Percentiles rank a stretch among this genome's conserved stretches.
Conservation (phyloP, 2,113 vertebrate species). For the Anolis sagrei region DNA sequence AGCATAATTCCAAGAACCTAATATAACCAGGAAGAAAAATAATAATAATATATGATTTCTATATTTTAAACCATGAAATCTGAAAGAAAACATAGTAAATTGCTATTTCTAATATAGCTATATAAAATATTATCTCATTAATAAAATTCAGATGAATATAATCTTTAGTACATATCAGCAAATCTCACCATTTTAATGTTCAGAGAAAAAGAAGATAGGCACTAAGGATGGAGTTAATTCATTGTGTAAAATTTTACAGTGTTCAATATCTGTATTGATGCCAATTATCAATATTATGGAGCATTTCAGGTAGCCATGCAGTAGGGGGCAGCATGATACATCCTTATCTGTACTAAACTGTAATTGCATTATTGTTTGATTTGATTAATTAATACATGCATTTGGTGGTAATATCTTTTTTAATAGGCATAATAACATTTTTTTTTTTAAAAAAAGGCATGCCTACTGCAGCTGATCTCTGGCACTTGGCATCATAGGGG, state of each 20-base stretch:
- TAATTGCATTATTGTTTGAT: constrained; percentile 29
- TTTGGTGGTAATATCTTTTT: constrained; percentile 11
- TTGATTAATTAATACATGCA: constrained; percentile 43
- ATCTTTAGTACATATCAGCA: not conserved
- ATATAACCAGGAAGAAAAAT: not conserved
- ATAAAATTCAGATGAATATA: not conserved
- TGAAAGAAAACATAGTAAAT: not conserved
- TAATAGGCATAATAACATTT: constrained; percentile 15
- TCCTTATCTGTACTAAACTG: not conserved
- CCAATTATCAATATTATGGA: not conserved
- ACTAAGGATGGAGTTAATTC: not conserved
- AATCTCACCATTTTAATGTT: not conserved
- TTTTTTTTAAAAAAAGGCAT: constrained; percentile 32
- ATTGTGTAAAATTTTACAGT: rapidly evolving
- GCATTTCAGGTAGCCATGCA: not conserved
- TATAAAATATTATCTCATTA: not conserved
- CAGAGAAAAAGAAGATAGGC: not conserved
- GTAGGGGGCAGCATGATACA: constrained; percentile 58
- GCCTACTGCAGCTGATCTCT: not conserved
- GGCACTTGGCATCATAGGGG: constrained; percentile 30
- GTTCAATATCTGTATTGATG: not conserved
- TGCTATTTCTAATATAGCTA: not conserved
- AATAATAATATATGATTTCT: not conserved
- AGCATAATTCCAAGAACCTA: not conserved
- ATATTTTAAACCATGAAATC: not conserved